Percentiles rank a stretch among this genome's conserved stretches.
Conservation (phyloP, 2,113 vertebrate genomes). For the Cyprinodon variegatus region DNA sequence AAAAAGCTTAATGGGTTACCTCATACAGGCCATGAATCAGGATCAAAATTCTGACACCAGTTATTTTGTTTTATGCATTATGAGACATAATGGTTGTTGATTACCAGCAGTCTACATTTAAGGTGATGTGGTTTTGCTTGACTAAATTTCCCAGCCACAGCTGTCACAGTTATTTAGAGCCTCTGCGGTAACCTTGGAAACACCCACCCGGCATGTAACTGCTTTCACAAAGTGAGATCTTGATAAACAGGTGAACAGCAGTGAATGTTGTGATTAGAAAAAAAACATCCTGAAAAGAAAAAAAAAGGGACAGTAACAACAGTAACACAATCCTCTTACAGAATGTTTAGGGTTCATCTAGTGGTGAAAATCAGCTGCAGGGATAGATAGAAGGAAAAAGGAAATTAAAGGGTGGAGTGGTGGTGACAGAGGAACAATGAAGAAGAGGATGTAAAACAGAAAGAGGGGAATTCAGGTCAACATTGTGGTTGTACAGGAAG, state of each 20-base stretch:
- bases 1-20: neutral
- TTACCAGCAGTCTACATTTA: constrained; percentile 61
- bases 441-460: constrained; percentile 46
- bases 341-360: constrained; percentile 32
- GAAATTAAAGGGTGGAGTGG: constrained; percentile 57
- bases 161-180: constrained; percentile 76
- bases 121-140: constrained; percentile 67
- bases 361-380: constrained; percentile 44
- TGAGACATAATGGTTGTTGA: constrained; percentile 50
- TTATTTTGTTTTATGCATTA: constrained; percentile 44
- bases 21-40: constrained; percentile 21
- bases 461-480: constrained; percentile 64
- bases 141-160: constrained; percentile 70
- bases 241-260: constrained; percentile 67
- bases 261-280: constrained; percentile 46
- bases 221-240: constrained; percentile 63
- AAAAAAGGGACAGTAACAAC: constrained; percentile 1
- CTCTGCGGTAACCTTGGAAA: constrained; percentile 76
- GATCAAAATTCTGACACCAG: constrained; percentile 35
- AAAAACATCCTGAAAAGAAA: constrained; percentile 14
- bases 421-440: constrained; percentile 47
- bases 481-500: constrained; percentile 45
- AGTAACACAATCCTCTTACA: constrained; percentile 17
- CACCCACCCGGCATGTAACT: constrained; percentile 64
- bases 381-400: constrained; percentile 34